Conservation (phyloP, 2,113 vertebrate species). For the Pseudopipra pipra region DNA sequence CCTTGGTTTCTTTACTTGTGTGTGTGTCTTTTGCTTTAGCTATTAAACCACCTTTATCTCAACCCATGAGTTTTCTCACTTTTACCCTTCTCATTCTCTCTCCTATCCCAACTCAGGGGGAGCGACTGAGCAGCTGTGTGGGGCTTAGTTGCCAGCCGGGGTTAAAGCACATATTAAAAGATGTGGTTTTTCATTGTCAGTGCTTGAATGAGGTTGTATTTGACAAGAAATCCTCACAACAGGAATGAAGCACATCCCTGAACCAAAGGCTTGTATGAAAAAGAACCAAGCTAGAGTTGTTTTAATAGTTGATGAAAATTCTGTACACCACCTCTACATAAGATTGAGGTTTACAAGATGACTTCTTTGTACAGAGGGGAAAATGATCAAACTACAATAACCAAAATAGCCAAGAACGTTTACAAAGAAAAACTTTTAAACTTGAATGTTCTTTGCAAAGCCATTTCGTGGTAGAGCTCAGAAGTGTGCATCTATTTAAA, state of each 20-base stretch:
- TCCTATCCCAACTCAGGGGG: neutral
- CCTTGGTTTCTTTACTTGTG: neutral
- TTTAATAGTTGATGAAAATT: neutral
- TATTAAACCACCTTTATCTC: neutral
- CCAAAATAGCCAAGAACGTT: neutral
- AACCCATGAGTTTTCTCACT: neutral
- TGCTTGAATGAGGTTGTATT: neutral
- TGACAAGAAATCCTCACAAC: neutral
- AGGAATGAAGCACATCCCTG: neutral
- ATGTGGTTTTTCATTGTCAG: neutral
- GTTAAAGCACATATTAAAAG: neutral
- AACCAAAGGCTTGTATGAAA: neutral
- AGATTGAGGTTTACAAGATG: neutral
- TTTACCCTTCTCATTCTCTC: neutral
- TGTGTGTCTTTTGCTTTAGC: neutral
- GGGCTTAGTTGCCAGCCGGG: neutral
- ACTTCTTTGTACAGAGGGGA: neutral
- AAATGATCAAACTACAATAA: neutral
- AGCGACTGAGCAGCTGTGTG: neutral
- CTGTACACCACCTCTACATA: neutral
- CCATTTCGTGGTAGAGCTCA: neutral
- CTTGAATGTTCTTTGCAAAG: neutral
- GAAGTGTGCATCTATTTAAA: neutral
- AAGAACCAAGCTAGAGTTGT: neutral
- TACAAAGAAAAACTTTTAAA: neutral